Percentiles rank a stretch among this genome's conserved stretches.
Conservation (phyloP, 2,797 vertebrate genomes). For the Apogon talboti region DNA sequence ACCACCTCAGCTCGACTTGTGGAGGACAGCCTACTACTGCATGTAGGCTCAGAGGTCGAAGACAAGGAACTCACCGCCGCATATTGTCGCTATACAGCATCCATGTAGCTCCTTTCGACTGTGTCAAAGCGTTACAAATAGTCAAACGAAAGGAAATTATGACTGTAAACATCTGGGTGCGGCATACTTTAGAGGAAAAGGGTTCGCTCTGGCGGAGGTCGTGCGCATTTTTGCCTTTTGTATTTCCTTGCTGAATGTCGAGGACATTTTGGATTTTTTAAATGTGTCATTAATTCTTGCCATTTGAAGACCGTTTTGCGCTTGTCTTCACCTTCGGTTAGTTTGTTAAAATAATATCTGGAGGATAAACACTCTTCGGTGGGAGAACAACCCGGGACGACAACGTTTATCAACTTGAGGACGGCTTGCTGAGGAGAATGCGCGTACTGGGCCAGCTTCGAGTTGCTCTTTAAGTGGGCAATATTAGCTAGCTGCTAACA, state of each 20-base stretch:
- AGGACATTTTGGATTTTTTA: constrained; percentile 82
- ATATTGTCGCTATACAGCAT: constrained; percentile 19
- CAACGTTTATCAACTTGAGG: constrained; percentile 57
- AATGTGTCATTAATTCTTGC: constrained; percentile 42
- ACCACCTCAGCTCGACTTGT: constrained; percentile 39
- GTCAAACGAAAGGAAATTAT: constrained; percentile 44
- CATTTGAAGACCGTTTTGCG: neutral
- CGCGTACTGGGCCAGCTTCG: constrained; percentile 64
- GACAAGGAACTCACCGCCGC: constrained; percentile 43
- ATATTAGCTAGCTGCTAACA: constrained; percentile 64
- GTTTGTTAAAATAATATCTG: neutral
- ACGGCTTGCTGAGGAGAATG: constrained; percentile 54
- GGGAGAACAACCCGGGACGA: constrained; percentile 39
- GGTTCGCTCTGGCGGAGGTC: constrained; percentile 62
- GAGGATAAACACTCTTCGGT: constrained; percentile 21
- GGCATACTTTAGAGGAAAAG: constrained; percentile 58
- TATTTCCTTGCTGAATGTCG: constrained; percentile 80
- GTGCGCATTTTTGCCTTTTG: constrained; percentile 74
- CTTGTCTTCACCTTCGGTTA: neutral
- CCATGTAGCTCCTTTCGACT: constrained; percentile 28
- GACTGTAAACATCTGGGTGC: constrained; percentile 74
- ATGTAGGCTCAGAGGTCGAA: constrained; percentile 58
- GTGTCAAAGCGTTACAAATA: constrained; percentile 10
- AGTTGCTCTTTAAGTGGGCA: constrained; percentile 60
- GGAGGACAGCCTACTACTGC: constrained; percentile 43